Conservation (phyloP, 2,888 invertebrate genomes). For the Beris chalybata region DNA sequence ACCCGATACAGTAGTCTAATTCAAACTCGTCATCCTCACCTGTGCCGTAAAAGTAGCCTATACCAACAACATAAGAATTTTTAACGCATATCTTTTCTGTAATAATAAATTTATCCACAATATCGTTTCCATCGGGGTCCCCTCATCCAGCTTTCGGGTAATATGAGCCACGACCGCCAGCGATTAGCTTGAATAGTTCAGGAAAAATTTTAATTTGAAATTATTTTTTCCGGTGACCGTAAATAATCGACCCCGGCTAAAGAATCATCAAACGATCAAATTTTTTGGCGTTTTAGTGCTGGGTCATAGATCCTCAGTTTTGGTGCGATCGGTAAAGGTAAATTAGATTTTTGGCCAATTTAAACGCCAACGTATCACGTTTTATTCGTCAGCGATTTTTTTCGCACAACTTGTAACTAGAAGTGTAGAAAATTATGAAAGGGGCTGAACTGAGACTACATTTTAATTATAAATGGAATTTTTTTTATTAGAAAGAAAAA, state of each 20-base stretch:
- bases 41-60: slow-evolving; percentile 5
- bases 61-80: slow-evolving; percentile 5
- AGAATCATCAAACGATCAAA: slow-evolving; percentile 4
- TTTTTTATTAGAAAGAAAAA: no score
- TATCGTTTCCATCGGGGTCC: neutral
- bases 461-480: no score
- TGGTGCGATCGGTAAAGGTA: slow-evolving; percentile 1
- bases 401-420: no score
- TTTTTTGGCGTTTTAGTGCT: slow-evolving; percentile 13
- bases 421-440: no score
- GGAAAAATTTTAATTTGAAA: slow-evolving; percentile 31
- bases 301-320: slow-evolving; percentile 25
- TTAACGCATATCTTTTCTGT: slow-evolving; percentile 14
- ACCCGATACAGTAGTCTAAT: slow-evolving; percentile 11
- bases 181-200: slow-evolving; percentile 13
- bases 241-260: slow-evolving; percentile 12
- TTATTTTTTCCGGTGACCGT: slow-evolving; percentile 27
- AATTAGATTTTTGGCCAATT: slow-evolving; percentile 16
- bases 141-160: slow-evolving; percentile 4
- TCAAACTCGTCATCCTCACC: slow-evolving; percentile 32
- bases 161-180: slow-evolving; percentile 18
- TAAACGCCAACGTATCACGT: neutral
- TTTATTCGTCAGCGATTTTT: neutral
- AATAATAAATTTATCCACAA: slow-evolving; percentile 28
- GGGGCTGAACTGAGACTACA: no score